These are phyloP conservation scores for Epizoanthus ramosus DNA, from an alignment of 92 coral and sea anemone genomes.

Conservation along the genomic window DNA sequence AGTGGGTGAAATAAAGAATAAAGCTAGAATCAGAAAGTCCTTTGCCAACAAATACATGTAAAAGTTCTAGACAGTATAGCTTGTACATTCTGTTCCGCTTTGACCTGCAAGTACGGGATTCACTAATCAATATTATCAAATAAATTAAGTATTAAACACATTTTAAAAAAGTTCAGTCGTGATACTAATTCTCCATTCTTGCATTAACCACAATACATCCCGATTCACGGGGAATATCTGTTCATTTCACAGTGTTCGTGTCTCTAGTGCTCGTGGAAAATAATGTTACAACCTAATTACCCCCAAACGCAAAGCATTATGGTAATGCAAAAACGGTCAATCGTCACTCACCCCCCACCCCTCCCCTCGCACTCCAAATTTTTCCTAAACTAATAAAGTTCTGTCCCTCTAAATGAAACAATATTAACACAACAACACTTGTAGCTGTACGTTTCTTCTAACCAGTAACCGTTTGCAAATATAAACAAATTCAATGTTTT, in stretches of 20 bases:
- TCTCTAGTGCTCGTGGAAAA: too few species aligned
- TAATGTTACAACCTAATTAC: too few species aligned
- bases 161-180: background rate
- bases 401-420: background rate
- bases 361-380: too few species aligned
- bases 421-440: background rate
- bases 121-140: background rate
- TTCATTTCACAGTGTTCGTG: too few species aligned
- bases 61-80: background rate
- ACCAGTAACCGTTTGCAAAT: background rate
- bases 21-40: too few species aligned
- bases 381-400: background rate
- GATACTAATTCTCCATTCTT: background rate
- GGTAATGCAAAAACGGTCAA: too few species aligned
- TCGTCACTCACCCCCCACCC: too few species aligned
- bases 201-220: too few species aligned
- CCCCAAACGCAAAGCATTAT: too few species aligned
- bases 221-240: too few species aligned
- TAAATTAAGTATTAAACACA: background rate
- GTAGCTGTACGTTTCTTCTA: background rate
- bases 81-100: background rate
- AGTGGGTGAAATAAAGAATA: too few species aligned
- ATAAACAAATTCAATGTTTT: background rate
- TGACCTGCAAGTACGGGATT: conserved; percentile 13
- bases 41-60: background rate